Evolutionary conservation across 2,113 vertebrate species (phyloP).

Genomic region (Orcinus orca): DNA sequence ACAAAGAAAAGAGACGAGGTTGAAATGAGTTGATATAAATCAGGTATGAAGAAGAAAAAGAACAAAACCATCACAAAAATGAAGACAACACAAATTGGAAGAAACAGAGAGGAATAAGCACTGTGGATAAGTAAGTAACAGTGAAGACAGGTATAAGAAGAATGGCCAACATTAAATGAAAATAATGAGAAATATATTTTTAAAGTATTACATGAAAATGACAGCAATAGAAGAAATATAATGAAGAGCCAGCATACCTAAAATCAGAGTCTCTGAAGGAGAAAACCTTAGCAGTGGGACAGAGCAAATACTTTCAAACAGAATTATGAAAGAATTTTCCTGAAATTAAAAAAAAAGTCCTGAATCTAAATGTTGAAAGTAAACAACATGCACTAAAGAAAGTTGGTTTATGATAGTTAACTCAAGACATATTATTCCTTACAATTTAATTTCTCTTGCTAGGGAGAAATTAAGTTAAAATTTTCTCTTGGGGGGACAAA

Average conservation of each 20-base stretch:
- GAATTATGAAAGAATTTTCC: background rate
- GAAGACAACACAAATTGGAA: background rate
- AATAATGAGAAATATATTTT: background rate
- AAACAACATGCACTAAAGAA: background rate
- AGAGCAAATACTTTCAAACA: background rate
- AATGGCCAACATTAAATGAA: background rate
- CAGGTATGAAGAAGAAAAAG: background rate
- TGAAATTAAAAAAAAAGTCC: background rate
- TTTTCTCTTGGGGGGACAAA: background rate
- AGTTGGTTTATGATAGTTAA: background rate
- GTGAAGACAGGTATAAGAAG: background rate
- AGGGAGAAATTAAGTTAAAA: background rate
- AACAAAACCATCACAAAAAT: background rate
- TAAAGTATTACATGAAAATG: background rate
- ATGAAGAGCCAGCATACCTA: background rate
- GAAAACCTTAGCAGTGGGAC: background rate
- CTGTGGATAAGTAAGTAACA: background rate
- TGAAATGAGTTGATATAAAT: background rate
- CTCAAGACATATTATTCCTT: background rate
- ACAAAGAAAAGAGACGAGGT: background rate
- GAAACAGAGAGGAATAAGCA: background rate
- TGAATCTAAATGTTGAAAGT: background rate
- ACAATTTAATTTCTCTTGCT: constrained; percentile 26
- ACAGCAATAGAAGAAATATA: background rate
- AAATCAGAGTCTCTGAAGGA: background rate